Percentiles rank a stretch among this genome's conserved stretches.
These are phyloP conservation scores for Toxotes jaculatrix DNA, from an alignment of 2,113 vertebrate species.

Conservation along the genomic window DNA sequence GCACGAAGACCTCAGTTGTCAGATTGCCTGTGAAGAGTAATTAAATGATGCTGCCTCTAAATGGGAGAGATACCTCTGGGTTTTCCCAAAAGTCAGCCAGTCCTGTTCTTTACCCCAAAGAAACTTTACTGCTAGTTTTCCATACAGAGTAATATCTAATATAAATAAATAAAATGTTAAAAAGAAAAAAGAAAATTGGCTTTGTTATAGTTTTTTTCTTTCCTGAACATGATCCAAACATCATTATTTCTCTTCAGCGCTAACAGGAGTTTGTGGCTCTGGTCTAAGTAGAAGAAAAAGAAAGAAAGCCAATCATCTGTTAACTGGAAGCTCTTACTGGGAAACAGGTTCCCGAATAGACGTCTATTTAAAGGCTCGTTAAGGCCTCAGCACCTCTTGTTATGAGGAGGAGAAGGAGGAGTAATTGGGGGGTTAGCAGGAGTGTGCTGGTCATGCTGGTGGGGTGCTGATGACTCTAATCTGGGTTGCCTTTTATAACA, in stretches of 20 bases:
- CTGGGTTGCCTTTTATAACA: neutral
- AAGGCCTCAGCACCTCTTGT: constrained; percentile 41
- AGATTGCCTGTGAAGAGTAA: constrained; percentile 8
- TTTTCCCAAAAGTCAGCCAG: neutral
- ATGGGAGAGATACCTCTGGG: neutral
- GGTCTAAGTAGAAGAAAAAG: neutral
- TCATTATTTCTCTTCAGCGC: neutral
- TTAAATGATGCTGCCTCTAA: neutral
- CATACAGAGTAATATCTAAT: too few relatives aligned
- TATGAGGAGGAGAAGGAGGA: constrained; percentile 9
- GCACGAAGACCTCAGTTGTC: neutral
- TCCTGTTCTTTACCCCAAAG: neutral
- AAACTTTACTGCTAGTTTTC: neutral
- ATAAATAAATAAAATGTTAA: too few relatives aligned
- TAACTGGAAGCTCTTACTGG: constrained; percentile 16
- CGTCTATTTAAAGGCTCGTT: constrained; percentile 66
- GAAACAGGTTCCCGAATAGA: neutral
- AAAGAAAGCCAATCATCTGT: constrained; percentile 16
- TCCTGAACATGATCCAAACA: neutral
- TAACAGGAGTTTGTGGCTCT: neutral
- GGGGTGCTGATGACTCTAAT: constrained; percentile 6
- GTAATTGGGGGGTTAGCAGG: constrained; percentile 45
- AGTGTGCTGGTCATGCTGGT: neutral
- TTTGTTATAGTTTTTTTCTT: too few relatives aligned
- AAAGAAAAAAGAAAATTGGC: too few relatives aligned